These are phyloP conservation scores for Pseudococcus viburni DNA, from an alignment of 2,888 invertebrate genomes.

Conservation along the genomic window DNA sequence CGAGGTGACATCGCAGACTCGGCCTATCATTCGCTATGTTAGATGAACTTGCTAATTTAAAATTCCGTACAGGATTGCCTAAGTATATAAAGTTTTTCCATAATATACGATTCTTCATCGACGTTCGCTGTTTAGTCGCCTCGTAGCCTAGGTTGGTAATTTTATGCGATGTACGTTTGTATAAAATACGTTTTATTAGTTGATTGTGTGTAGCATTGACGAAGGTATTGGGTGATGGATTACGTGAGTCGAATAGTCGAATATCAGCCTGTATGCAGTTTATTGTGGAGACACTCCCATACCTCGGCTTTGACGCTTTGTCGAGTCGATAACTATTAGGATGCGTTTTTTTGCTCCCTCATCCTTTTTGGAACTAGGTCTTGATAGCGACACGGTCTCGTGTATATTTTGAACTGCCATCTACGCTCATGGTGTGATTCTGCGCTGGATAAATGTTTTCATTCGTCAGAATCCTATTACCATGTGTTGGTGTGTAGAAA, in stretches of 20 bases:
- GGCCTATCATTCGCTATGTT: not conserved
- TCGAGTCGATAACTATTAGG: not conserved
- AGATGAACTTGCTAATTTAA: constrained; percentile 11
- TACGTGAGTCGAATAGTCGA: constrained; percentile 21
- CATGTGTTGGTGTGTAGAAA: not conserved
- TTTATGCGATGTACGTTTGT: constrained; percentile 18
- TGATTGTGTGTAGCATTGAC: constrained; percentile 35
- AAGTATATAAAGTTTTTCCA: constrained; percentile 7
- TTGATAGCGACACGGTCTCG: not conserved
- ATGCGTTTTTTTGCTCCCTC: not conserved
- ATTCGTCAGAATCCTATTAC: not conserved
- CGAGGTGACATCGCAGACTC: not conserved
- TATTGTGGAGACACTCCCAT: not conserved
- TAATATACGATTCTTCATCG: constrained; percentile 10
- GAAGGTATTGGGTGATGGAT: constrained; percentile 39
- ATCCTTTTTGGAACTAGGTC: not conserved
- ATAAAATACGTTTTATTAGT: constrained; percentile 34
- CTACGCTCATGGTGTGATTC: not conserved
- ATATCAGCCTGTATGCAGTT: not conserved
- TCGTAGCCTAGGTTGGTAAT: not conserved
- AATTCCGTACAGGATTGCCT: not conserved
- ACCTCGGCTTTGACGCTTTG: not conserved
- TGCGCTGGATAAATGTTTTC: not conserved
- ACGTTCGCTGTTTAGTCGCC: not conserved
- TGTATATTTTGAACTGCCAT: not conserved